Percentiles rank a stretch among this genome's conserved stretches.
Conservation (phyloP, 2,797 vertebrate species). For the Melanotaenia maccullochi region DNA sequence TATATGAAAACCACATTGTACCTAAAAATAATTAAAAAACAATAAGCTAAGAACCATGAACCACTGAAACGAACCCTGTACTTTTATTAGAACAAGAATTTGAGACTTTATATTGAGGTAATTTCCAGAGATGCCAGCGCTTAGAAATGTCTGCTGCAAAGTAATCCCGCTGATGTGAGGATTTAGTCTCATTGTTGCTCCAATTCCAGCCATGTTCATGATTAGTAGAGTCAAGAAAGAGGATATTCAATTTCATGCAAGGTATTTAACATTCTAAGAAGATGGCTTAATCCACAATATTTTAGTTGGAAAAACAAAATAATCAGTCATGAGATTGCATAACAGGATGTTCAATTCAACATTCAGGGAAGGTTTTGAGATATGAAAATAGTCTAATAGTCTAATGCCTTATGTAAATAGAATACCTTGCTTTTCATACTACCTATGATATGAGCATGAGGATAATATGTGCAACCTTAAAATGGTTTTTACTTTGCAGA, state of each 20-base stretch:
- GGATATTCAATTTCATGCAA: not conserved
- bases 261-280: not conserved
- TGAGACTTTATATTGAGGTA: not conserved
- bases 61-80: not conserved
- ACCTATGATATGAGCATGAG: constrained; percentile 10
- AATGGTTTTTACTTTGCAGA: not conserved
- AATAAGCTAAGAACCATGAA: no score
- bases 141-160: not conserved
- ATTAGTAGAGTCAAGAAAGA: not conserved
- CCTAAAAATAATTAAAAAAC: not conserved
- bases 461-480: not conserved
- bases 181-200: not conserved
- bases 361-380: not conserved
- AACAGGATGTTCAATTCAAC: not conserved
- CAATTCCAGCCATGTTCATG: not conserved
- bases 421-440: constrained; percentile 26
- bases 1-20: not conserved
- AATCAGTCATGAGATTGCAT: not conserved
- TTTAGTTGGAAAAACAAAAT: not conserved
- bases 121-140: not conserved
- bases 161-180: not conserved
- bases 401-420: constrained; percentile 25
- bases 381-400: not conserved
- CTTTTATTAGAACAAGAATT: not conserved
- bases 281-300: constrained; percentile 7